Conservation (phyloP, 2,888 invertebrate genomes). For the Sisyra nigra region DNA sequence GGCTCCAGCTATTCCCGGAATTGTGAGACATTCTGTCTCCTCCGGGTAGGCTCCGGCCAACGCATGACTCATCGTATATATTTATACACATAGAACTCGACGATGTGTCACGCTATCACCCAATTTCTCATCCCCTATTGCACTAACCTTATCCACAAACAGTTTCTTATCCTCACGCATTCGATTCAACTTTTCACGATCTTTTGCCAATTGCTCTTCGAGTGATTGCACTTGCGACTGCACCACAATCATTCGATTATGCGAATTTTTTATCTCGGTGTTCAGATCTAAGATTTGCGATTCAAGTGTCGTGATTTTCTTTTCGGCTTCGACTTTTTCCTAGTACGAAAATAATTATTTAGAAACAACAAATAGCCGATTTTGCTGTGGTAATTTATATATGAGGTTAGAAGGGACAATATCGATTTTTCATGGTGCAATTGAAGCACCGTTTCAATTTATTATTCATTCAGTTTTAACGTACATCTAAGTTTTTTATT, state of each 20-base stretch:
- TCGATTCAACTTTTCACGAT: constrained; percentile 23
- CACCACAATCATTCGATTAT: constrained; percentile 20
- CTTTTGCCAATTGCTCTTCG: constrained; percentile 21
- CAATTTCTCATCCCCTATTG: too few relatives aligned
- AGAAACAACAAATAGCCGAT: not conserved
- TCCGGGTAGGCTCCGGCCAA: too few relatives aligned
- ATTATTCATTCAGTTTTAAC: too few relatives aligned
- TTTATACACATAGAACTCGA: too few relatives aligned
- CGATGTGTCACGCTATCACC: too few relatives aligned
- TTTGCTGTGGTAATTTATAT: too few relatives aligned
- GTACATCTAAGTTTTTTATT: too few relatives aligned
- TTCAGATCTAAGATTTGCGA: constrained; percentile 17
- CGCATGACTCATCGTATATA: too few relatives aligned
- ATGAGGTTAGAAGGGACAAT: too few relatives aligned
- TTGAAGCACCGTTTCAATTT: too few relatives aligned
- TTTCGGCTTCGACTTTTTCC: constrained; percentile 20
- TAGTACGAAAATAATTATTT: constrained; percentile 10
- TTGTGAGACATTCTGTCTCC: constrained; percentile 4
- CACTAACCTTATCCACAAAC: constrained; percentile 21
- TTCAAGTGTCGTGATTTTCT: constrained; percentile 15
- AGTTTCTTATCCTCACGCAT: constrained; percentile 23
- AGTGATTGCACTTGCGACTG: constrained; percentile 18
- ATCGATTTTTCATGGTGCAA: too few relatives aligned
- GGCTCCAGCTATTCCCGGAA: not conserved
- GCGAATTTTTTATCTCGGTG: constrained; percentile 19